phyloP scores from a whole-genome alignment of 2,113 vertebrate genomes.

The Pantherophis guttatus region DNA sequence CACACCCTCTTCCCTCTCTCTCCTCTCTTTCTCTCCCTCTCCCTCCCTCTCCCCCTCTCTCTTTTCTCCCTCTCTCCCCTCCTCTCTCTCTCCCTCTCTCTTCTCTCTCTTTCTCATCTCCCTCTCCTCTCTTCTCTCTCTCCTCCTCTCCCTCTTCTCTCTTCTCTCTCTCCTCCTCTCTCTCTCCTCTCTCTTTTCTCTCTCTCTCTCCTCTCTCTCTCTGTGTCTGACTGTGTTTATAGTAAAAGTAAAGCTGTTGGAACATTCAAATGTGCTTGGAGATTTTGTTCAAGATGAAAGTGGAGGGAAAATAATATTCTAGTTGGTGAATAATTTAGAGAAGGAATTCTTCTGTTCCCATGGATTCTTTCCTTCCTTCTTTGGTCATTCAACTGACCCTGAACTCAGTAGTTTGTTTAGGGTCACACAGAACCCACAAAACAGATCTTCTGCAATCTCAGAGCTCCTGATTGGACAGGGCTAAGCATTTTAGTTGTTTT shows the following conservation, averaged over 20 bases:
- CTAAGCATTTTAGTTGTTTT: neutral
- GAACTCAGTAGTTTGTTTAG: neutral
- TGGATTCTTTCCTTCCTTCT: neutral
- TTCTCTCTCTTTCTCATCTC: too few species aligned
- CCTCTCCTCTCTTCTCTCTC: accelerated
- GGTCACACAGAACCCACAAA: neutral
- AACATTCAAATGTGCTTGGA: neutral
- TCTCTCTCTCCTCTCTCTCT: neutral
- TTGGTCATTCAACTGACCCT: neutral
- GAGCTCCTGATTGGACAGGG: neutral
- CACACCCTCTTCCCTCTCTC: too few species aligned
- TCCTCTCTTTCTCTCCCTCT: too few species aligned
- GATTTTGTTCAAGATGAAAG: neutral
- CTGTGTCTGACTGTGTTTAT: neutral
- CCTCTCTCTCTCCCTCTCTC: too few species aligned
- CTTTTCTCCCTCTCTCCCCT: accelerated
- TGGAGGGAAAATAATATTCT: neutral
- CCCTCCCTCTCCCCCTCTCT: accelerated
- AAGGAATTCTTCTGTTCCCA: neutral
- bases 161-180: too few species aligned
- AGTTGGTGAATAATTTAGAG: neutral
- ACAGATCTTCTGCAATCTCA: neutral
- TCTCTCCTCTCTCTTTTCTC: too few species aligned
- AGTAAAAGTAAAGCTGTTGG: neutral
- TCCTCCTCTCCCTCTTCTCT: accelerated